Evolutionary conservation across 2,888 invertebrate species (phyloP).

Genomic region (Esperia sulphurella): DNA sequence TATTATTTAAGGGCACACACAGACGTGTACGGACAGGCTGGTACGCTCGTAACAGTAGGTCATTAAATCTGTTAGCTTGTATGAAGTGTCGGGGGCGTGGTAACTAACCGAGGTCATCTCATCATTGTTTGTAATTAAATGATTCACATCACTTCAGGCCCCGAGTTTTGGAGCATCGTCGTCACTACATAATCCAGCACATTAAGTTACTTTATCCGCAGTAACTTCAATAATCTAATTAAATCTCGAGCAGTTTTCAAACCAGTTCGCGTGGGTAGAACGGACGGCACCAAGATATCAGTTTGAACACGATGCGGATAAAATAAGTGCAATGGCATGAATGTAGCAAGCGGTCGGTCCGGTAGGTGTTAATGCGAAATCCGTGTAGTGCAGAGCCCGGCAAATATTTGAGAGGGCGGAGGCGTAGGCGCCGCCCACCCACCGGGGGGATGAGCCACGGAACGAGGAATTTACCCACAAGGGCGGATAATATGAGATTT

Average conservation of each 20-base stretch:
- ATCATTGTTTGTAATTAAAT: conserved; percentile 43
- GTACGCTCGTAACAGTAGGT: no score
- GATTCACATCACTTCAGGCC: conserved; percentile 34
- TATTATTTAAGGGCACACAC: no score
- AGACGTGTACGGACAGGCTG: no score
- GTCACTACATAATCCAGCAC: background rate
- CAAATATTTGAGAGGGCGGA: conserved; percentile 58
- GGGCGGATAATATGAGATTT: background rate
- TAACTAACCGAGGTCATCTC: conserved; percentile 9
- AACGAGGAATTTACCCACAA: background rate
- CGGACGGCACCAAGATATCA: conserved; percentile 12
- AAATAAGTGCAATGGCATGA: conserved; percentile 41
- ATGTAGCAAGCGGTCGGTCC: conserved; percentile 34
- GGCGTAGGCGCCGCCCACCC: conserved; percentile 11
- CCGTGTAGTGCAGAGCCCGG: conserved; percentile 41
- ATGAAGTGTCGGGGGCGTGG: no score
- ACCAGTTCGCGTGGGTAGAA: conserved; percentile 21
- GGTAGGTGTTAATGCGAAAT: conserved; percentile 62
- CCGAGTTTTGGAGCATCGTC: conserved; percentile 20
- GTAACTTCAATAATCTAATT: conserved; percentile 20
- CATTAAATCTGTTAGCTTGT: no score
- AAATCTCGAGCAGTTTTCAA: conserved; percentile 22
- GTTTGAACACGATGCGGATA: conserved; percentile 23
- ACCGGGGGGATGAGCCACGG: background rate
- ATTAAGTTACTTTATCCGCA: background rate